Base-by-base conservation (phyloP, 2,888 invertebrate genomes). In the Acronicta leporina region DNA sequence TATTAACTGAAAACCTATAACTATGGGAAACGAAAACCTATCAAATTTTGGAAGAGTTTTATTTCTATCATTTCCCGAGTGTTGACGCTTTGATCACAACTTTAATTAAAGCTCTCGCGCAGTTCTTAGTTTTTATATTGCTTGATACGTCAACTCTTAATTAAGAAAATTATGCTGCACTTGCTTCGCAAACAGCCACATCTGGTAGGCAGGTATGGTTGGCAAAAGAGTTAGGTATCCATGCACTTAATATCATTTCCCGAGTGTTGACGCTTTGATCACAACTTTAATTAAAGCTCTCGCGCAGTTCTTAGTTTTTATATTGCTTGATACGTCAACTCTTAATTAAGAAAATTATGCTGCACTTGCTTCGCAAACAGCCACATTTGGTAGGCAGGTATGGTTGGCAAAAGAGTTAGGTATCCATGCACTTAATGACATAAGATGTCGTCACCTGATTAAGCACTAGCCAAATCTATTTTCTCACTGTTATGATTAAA, bases 51-150 rank as follows among this genome's bases (percentile, higher is more conserved):
- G n/a, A 40, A 6, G 6, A 43, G 51, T 60, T 71, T 16, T 60
- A 61, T 66, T 57, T 63, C 57, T 70, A 52, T 49, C 27, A 52
- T 61, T 71, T 71, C 67, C 68, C 61, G 30, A 55, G 66, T 50
- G 49, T 42, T 65, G 16, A 56, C 52, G 42, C 84, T 85, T 85
- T 84, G 79, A 85, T 82, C 77, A 58, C 53, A 54, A 79, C 75
- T 82, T 80, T 84, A 85, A 84, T 86, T 83, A 84, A 84, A 86
- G 79, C 76, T 76, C 81, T 84, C 75, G 76, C 80, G 63, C 71
- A 77, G 79, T 81, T 80, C 79, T 80, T 72, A 76, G 73, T 84
- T 84, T 83, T 84, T 79, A 80, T 83, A 83, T 81, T 78, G 69
- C 80, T 80, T 79, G 70, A 80, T 80, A 80, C 77, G 77, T 75